phyloP scores from a whole-genome alignment of 2,888 invertebrate genomes.

The Pristionchus mayeri region DNA sequence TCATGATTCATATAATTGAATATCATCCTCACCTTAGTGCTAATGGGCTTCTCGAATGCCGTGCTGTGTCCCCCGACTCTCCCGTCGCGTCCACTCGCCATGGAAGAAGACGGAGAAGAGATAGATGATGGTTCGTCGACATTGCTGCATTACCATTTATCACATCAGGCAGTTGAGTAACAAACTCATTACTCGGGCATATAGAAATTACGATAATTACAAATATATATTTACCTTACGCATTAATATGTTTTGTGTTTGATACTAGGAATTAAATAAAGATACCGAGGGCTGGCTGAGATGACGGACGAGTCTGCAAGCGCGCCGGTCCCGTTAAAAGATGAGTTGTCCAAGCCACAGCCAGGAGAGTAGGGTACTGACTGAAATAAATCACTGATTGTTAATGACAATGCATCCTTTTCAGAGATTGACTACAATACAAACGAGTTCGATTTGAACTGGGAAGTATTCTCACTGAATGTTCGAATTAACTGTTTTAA shows the following conservation, averaged over 20 bases:
- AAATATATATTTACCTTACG: too few relatives aligned
- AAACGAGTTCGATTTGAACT: too few relatives aligned
- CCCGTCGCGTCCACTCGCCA: not conserved
- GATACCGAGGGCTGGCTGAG: slow-evolving; percentile 2
- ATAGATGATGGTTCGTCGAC: not conserved
- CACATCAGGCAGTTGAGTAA: too few relatives aligned
- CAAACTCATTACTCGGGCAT: too few relatives aligned
- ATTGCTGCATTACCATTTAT: not conserved
- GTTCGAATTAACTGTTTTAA: not conserved
- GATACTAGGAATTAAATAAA: too few relatives aligned
- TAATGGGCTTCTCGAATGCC: slow-evolving; percentile 42
- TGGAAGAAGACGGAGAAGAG: not conserved
- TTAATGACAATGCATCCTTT: too few relatives aligned
- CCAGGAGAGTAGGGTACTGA: slow-evolving; percentile 26
- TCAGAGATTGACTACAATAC: too few relatives aligned
- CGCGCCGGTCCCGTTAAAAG: slow-evolving; percentile 29
- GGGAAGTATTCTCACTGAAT: not conserved
- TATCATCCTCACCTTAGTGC: slow-evolving; percentile 22
- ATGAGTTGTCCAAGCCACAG: slow-evolving; percentile 3
- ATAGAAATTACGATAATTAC: too few relatives aligned
- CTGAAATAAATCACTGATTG: slow-evolving; percentile 1
- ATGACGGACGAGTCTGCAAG: slow-evolving; percentile 16
- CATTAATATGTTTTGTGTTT: too few relatives aligned
- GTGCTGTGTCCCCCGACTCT: not conserved
- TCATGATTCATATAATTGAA: not conserved